Percentiles rank a stretch among this genome's conserved stretches.
These are phyloP conservation scores for Idaea dimidiata DNA, from an alignment of 2,888 invertebrate genomes.

Conservation along the genomic window DNA sequence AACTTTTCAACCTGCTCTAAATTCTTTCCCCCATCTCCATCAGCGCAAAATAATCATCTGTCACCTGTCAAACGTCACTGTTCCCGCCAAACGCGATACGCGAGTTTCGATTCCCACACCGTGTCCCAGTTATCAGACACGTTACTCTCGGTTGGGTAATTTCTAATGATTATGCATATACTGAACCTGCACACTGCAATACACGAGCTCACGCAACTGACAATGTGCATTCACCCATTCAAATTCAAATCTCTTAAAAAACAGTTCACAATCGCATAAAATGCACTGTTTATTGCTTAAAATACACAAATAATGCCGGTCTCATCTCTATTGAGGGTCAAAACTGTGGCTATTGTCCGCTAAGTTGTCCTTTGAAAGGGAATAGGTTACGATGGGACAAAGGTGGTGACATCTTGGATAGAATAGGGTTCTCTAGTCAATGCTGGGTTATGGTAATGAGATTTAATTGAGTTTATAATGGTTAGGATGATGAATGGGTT, in stretches of 20 bases:
- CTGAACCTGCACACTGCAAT: constrained; percentile 70
- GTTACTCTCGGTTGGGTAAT: constrained; percentile 66
- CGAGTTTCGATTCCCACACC: constrained; percentile 62
- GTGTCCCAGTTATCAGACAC: constrained; percentile 40
- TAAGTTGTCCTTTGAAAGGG: constrained; percentile 71
- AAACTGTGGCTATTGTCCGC: constrained; percentile 68
- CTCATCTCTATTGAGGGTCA: constrained; percentile 73
- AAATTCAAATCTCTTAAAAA: constrained; percentile 67
- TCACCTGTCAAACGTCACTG: constrained; percentile 61
- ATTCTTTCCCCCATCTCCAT: neutral
- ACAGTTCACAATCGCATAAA: constrained; percentile 74
- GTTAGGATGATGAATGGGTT: constrained; percentile 65
- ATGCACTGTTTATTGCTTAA: constrained; percentile 80
- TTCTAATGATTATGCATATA: constrained; percentile 75
- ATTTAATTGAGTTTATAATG: constrained; percentile 81
- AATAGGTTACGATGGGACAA: constrained; percentile 72
- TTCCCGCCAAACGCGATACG: constrained; percentile 62
- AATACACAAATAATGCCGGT: constrained; percentile 77
- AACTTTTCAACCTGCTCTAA: neutral
- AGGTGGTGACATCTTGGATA: constrained; percentile 76
- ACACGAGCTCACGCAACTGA: constrained; percentile 79
- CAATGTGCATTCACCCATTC: constrained; percentile 76
- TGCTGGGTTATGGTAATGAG: constrained; percentile 73
- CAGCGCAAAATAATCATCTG: constrained; percentile 24
- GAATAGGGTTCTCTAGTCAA: constrained; percentile 55